Evolutionary conservation across 1,140 invertebrate genomes (phyloP).

Genomic region (Bicyclus anynana): DNA sequence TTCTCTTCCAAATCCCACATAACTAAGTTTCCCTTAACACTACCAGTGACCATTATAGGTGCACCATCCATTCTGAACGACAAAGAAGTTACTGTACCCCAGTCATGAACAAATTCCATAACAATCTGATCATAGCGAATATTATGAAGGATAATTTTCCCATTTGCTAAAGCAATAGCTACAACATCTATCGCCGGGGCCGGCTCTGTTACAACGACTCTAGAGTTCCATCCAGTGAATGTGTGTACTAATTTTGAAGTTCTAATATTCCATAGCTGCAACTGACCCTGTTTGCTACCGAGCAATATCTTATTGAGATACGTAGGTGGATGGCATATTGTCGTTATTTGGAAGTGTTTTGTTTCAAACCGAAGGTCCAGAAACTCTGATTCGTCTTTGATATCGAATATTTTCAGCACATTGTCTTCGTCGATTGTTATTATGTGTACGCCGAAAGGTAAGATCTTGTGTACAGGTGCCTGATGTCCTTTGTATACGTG

Average conservation of each 20-base stretch:
- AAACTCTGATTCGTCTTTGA: constrained; percentile 84
- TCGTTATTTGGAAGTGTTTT: constrained; percentile 86
- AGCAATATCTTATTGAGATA: constrained; percentile 97
- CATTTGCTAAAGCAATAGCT: constrained; percentile 90
- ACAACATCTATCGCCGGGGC: constrained; percentile 94
- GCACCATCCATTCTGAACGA: constrained; percentile 93
- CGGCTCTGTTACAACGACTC: constrained; percentile 86
- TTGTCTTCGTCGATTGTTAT: constrained; percentile 91
- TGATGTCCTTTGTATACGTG: constrained; percentile 90
- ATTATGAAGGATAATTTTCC: constrained; percentile 93
- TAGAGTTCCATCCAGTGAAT: constrained; percentile 87
- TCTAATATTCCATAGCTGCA: constrained; percentile 96
- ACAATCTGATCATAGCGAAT: constrained; percentile 91
- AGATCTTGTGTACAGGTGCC: constrained; percentile 84
- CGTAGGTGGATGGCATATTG: constrained; percentile 91
- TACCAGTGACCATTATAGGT: constrained; percentile 92
- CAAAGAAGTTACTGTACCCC: constrained; percentile 91
- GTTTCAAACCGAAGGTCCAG: constrained; percentile 85
- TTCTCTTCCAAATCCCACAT: constrained; percentile 96
- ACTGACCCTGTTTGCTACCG: constrained; percentile 90
- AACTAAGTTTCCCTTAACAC: constrained; percentile 88
- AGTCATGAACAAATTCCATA: constrained; percentile 94
- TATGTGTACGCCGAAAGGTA: constrained; percentile 92
- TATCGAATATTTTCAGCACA: constrained; percentile 90
- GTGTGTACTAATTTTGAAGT: constrained; percentile 87